A percentile compares a stretch with the other conserved stretches of the same genome.
These are phyloP conservation scores for Trimorus sp. DNA, from an alignment of 2,888 invertebrate genomes.

Conservation along the genomic window DNA sequence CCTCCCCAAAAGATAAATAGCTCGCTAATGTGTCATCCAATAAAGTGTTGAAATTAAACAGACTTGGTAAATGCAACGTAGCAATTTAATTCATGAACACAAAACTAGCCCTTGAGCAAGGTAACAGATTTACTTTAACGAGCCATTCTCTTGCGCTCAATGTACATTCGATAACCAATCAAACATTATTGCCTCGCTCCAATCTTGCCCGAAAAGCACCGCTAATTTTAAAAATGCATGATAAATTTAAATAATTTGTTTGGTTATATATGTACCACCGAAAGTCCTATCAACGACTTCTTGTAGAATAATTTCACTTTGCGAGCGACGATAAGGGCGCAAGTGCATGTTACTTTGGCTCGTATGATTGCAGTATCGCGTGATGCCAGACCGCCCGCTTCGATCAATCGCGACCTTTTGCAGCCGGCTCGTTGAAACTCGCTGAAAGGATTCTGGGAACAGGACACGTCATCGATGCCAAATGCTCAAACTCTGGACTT, in stretches of 20 bases:
- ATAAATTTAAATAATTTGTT: slow-evolving; percentile 23
- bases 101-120: no score
- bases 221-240: slow-evolving; percentile 13
- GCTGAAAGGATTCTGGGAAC: slow-evolving; percentile 60
- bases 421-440: slow-evolving; percentile 48
- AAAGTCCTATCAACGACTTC: slow-evolving; percentile 63
- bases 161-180: no score
- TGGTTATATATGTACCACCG: slow-evolving; percentile 20
- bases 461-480: slow-evolving; percentile 49
- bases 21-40: no score
- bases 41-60: no score
- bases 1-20: no score
- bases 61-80: no score
- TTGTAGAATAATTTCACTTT: slow-evolving; percentile 70
- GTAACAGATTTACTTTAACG: no score
- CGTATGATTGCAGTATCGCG: slow-evolving; percentile 69
- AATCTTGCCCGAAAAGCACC: no score
- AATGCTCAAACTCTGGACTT: slow-evolving; percentile 21
- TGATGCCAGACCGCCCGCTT: slow-evolving; percentile 54
- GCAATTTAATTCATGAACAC: no score
- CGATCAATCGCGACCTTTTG: slow-evolving; percentile 46
- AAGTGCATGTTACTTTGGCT: slow-evolving; percentile 65
- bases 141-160: no score
- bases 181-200: no score
- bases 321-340: slow-evolving; percentile 64